Conservation (phyloP, 1,140 invertebrate genomes). For the Pemphigus obesinymphae region DNA sequence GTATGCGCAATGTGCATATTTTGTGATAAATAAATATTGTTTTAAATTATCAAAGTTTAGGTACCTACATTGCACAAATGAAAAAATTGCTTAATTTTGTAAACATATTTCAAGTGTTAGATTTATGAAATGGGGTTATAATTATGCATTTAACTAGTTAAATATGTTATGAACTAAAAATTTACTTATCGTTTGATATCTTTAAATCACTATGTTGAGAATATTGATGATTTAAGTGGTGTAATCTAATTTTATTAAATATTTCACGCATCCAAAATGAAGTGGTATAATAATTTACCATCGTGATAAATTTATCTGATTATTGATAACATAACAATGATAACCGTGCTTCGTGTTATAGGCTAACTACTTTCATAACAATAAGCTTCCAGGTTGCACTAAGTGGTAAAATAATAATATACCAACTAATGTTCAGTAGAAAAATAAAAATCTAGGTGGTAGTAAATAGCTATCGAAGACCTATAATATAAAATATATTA, state of each 20-base stretch:
- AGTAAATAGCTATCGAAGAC: background rate
- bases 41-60: no score
- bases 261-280: no score
- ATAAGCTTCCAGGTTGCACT: background rate
- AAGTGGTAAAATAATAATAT: background rate
- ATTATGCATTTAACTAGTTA: background rate
- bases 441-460: background rate
- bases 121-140: background rate
- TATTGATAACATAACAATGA: background rate
- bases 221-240: no score
- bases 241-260: no score
- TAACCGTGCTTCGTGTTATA: background rate
- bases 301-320: background rate
- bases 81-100: no score
- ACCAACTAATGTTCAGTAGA: background rate
- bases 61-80: no score
- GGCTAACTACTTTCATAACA: no score
- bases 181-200: background rate
- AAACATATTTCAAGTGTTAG: background rate
- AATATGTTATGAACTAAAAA: slow-evolving; percentile 12
- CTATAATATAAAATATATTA: no score
- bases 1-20: no score
- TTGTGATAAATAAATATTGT: no score
- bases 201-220: background rate
- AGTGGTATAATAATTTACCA: background rate